A percentile compares a stretch with the other conserved stretches of the same genome.
phyloP scores from a whole-genome alignment of 2,888 invertebrate species.

The Globia sparganii region DNA sequence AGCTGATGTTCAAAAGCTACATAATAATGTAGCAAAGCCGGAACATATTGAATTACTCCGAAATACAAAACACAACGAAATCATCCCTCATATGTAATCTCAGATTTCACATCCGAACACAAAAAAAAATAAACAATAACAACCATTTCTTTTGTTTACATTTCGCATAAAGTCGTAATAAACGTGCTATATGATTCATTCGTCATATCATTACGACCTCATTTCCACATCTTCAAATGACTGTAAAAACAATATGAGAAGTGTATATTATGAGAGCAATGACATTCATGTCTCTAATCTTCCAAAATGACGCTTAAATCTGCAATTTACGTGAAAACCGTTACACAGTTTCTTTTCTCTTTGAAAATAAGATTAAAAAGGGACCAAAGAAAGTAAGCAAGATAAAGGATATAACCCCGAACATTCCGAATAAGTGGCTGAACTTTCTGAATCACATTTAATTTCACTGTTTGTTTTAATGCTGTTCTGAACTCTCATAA shows the following conservation, averaged over 20 bases:
- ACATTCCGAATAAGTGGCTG: slow-evolving; percentile 66
- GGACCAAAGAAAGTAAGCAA: slow-evolving; percentile 68
- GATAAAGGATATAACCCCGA: slow-evolving; percentile 72
- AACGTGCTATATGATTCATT: slow-evolving; percentile 43
- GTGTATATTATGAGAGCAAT: not conserved
- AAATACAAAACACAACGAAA: slow-evolving; percentile 2
- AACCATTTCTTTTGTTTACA: slow-evolving; percentile 51
- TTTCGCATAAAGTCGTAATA: slow-evolving; percentile 33
- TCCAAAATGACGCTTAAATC: slow-evolving; percentile 26
- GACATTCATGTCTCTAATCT: slow-evolving; percentile 33
- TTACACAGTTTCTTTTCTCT: slow-evolving; percentile 42
- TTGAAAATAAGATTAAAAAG: slow-evolving; percentile 71
- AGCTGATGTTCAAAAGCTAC: not conserved
- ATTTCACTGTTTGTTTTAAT: slow-evolving; percentile 72
- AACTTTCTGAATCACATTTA: slow-evolving; percentile 77
- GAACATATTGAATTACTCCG: not conserved
- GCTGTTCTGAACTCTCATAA: slow-evolving; percentile 54
- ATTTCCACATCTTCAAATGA: slow-evolving; percentile 31
- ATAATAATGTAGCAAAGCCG: not conserved
- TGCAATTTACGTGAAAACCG: slow-evolving; percentile 26
- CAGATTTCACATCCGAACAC: slow-evolving; percentile 19
- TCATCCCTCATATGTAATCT: slow-evolving; percentile 6
- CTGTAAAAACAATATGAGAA: slow-evolving; percentile 27
- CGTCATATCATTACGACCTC: slow-evolving; percentile 39
- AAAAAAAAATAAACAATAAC: slow-evolving; percentile 16